Conservation (phyloP, 2,797 vertebrate species). For the Micropoecilia bifurca region DNA sequence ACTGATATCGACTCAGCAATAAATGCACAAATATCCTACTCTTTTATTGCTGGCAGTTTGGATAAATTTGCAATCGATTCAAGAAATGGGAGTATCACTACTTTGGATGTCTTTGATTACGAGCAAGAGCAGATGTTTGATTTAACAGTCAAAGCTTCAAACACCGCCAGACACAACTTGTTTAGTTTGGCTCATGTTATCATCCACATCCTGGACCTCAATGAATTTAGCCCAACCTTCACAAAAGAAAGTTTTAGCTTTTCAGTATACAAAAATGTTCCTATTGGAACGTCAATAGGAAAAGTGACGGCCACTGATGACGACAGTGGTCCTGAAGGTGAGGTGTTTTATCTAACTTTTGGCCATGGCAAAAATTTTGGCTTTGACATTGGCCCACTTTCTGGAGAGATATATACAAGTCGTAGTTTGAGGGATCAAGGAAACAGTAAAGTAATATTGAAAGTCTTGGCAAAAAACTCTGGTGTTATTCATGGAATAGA, state of each 20-base stretch:
- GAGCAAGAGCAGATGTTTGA: constrained; percentile 77
- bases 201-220: constrained; percentile 77
- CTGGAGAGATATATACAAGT: constrained; percentile 77
- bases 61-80: constrained; percentile 76
- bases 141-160: constrained; percentile 78
- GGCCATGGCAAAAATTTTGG: constrained; percentile 73
- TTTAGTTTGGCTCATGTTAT: constrained; percentile 73
- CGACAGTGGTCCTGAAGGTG: constrained; percentile 78
- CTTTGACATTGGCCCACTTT: constrained; percentile 70
- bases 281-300: constrained; percentile 72
- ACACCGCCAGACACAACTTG: constrained; percentile 57
- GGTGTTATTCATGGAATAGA: constrained; percentile 77
- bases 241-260: constrained; percentile 70
- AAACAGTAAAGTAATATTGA: constrained; percentile 66
- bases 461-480: constrained; percentile 80
- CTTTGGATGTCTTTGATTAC: constrained; percentile 78
- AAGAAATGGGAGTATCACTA: constrained; percentile 75
- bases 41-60: constrained; percentile 72
- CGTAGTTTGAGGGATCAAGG: constrained; percentile 73
- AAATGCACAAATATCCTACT: constrained; percentile 79
- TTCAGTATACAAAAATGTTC: constrained; percentile 74
- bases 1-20: constrained; percentile 74
- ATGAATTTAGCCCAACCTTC: constrained; percentile 81
- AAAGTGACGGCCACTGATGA: constrained; percentile 75
- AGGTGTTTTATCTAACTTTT: constrained; percentile 78